These are phyloP conservation scores for Macaria notata DNA, from an alignment of 2,888 invertebrate species.

Conservation along the genomic window DNA sequence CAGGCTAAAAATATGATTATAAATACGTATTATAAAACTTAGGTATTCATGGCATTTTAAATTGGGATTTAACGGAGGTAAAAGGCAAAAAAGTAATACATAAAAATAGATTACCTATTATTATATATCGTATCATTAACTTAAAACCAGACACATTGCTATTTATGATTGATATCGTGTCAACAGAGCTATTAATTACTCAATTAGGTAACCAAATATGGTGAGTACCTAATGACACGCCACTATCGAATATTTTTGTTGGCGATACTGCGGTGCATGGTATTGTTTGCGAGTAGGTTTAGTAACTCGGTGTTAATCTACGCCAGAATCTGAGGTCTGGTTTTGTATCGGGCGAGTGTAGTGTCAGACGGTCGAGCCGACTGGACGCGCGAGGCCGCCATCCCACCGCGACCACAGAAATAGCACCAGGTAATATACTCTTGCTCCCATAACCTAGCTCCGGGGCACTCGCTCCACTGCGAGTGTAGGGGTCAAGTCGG, in stretches of 20 bases:
- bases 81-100: no score
- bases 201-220: slow-evolving; percentile 1
- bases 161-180: slow-evolving; percentile 7
- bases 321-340: slow-evolving; percentile 11
- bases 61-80: no score
- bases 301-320: slow-evolving; percentile 14
- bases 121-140: no score
- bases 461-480: slow-evolving; percentile 31
- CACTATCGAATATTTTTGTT: slow-evolving; percentile 5
- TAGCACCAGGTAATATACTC: slow-evolving; percentile 35
- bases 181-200: neutral
- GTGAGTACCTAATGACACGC: neutral
- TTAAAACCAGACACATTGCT: slow-evolving; percentile 6
- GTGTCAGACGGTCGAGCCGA: slow-evolving; percentile 46
- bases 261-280: slow-evolving; percentile 11
- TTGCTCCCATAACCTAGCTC: slow-evolving; percentile 52
- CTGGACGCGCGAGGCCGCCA: slow-evolving; percentile 50
- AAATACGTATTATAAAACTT: no score
- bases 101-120: no score
- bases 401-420: slow-evolving; percentile 11
- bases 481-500: slow-evolving; percentile 53
- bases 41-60: no score
- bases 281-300: slow-evolving; percentile 1
- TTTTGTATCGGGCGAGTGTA: slow-evolving; percentile 43
- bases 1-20: no score